A percentile compares a stretch with the other conserved stretches of the same genome.
phyloP scores from a whole-genome alignment of 2,113 vertebrate species.

The Neogobius melanostomus region DNA sequence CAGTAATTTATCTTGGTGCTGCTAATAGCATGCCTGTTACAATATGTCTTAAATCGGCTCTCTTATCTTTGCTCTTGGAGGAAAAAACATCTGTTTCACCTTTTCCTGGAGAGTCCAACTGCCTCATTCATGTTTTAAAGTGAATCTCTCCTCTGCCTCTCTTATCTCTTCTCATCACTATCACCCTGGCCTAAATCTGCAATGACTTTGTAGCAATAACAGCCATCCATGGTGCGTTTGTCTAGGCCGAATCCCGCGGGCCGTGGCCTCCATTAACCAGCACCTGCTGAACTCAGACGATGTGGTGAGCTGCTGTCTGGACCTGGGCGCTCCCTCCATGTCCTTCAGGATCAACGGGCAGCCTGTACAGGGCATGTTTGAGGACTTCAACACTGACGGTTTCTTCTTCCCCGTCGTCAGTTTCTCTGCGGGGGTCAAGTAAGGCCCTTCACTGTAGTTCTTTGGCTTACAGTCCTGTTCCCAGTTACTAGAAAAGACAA shows the following conservation, averaged over 20 bases:
- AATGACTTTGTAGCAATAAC: slow-evolving; percentile 54
- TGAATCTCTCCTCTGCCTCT: slow-evolving; percentile 7
- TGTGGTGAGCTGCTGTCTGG: slow-evolving; percentile 96
- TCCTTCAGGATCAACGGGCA: slow-evolving; percentile 98
- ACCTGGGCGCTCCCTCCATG: slow-evolving; percentile 93
- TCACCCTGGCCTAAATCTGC: slow-evolving; percentile 49
- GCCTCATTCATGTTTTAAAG: slow-evolving; percentile 24
- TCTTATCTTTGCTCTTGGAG: slow-evolving; percentile 10
- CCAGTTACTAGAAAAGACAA: no score
- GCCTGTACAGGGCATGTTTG: slow-evolving; percentile 98
- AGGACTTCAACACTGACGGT: slow-evolving; percentile 92
- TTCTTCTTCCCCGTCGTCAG: slow-evolving; percentile 97
- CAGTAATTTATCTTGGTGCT: not conserved
- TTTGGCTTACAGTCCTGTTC: no score
- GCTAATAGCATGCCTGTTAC: not conserved
- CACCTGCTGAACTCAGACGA: slow-evolving; percentile 92
- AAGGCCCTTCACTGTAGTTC: slow-evolving; percentile 34
- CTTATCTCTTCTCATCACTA: slow-evolving; percentile 6
- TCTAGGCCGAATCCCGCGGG: slow-evolving; percentile 88
- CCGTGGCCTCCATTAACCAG: slow-evolving; percentile 94
- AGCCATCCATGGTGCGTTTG: slow-evolving; percentile 37
- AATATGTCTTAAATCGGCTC: slow-evolving; percentile 10
- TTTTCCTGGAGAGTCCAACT: slow-evolving; percentile 21
- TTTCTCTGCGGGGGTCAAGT: slow-evolving; percentile 98
- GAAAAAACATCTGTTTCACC: slow-evolving; percentile 18